Evolutionary conservation across 2,113 vertebrate species (phyloP), one percentile per base, ranked within the genome.

Genomic region (Hirundichthys speculiger): DNA sequence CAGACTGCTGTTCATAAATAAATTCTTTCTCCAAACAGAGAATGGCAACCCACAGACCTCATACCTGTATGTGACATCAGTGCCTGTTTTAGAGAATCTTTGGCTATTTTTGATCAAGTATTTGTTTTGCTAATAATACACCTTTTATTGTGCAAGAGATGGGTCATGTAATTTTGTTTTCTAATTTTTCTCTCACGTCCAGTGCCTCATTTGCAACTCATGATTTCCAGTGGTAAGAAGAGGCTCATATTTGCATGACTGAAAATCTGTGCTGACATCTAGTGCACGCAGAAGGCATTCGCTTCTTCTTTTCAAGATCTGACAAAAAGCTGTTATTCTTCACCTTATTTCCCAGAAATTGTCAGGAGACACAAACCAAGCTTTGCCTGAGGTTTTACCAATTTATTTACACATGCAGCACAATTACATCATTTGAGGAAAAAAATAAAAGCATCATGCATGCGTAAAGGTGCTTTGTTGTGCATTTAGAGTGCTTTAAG

Each of bases 211-310:
- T 27, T 34, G 30, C 30, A 34, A 34, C n/a, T n/a, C n/a, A n/a
- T n/a, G n/a, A n/a, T n/a, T n/a, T n/a, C n/a, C n/a, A n/a, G 3
- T 6, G 49, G 6, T 15, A 0, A 22, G 46, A 22, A 4, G 20
- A 16, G 24, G 14, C 15, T 49, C 19, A 38, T 13, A 11, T 24
- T 25, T 38, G 18, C 19, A 18, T 49, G 14, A 42, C 18, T 45
- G 15, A 49, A 68, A 58, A 40, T 70, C 63, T 74, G 45, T 78
- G 25, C 71, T 85, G 88, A 82, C 87, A 80, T 75, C 89, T 89
- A 80, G 85, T 82, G 88, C 19, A 47, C 40, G 38, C 34, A 42
- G n/a, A 61, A 27, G 39, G 74, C 47, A 79, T 54, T 79, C 46
- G 9, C 22, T 38, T 75, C 24, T 24, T 55, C 14, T 59, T 52